Percentiles rank a stretch among this genome's conserved stretches.
These are phyloP conservation scores for Hydrotaea diabolus DNA, from an alignment of 2,888 invertebrate genomes.

Conservation along the genomic window DNA sequence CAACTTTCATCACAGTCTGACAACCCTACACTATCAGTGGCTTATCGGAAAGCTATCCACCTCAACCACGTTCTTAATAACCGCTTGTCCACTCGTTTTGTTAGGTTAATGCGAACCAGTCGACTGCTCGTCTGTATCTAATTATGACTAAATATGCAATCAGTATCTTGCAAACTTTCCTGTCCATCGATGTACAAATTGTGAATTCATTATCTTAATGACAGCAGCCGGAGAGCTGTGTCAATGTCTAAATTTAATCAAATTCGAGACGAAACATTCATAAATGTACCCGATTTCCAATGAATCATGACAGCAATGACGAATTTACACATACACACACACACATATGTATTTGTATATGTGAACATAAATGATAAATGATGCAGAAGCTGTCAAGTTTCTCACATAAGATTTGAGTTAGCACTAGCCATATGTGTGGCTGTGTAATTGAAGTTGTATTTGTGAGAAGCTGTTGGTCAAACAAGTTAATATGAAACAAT, in stretches of 20 bases:
- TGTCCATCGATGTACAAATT: slow-evolving; percentile 3
- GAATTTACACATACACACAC: too few relatives aligned
- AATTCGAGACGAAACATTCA: slow-evolving; percentile 42
- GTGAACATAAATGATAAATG: slow-evolving; percentile 61
- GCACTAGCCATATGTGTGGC: background rate
- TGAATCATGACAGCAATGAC: background rate
- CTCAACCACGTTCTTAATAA: too few relatives aligned
- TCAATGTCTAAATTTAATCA: slow-evolving; percentile 48
- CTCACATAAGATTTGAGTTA: slow-evolving; percentile 54
- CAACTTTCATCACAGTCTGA: too few relatives aligned
- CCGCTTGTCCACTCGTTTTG: too few relatives aligned
- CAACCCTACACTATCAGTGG: too few relatives aligned
- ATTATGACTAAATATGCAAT: too few relatives aligned
- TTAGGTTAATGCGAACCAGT: too few relatives aligned
- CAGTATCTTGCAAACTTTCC: background rate
- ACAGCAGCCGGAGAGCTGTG: slow-evolving; percentile 3
- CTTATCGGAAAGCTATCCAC: too few relatives aligned
- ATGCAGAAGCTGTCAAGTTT: slow-evolving; percentile 63
- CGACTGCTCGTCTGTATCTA: too few relatives aligned
- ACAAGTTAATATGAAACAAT: slow-evolving; percentile 62
- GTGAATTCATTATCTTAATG: slow-evolving; percentile 17
- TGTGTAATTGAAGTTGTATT: background rate
- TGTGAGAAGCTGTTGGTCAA: slow-evolving; percentile 46
- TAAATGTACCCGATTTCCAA: slow-evolving; percentile 32
- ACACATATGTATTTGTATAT: background rate